A percentile compares a stretch with the other conserved stretches of the same genome.
These are phyloP conservation scores for Caenorhabditis sp. DNA, from an alignment of 2,888 invertebrate genomes.

Conservation along the genomic window DNA sequence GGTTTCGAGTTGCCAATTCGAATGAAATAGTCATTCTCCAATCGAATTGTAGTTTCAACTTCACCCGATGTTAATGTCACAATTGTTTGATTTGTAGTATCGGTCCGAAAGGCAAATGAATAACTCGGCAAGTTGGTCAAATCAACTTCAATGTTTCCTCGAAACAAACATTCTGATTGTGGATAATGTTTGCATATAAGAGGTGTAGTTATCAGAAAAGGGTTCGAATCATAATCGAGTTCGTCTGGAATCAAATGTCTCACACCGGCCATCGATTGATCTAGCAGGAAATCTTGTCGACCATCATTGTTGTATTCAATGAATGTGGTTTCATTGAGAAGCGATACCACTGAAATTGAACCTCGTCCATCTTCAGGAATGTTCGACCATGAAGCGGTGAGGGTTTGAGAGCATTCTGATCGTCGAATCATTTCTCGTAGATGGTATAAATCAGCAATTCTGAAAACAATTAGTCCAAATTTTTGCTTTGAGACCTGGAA, in stretches of 20 bases:
- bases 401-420: conserved; percentile 40
- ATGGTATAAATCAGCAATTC: conserved; percentile 42
- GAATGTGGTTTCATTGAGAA: conserved; percentile 33
- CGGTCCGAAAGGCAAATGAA: conserved; percentile 47
- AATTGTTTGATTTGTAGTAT: conserved; percentile 42
- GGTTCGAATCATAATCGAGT: conserved; percentile 33
- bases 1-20: conserved; percentile 24
- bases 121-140: conserved; percentile 37
- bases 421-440: conserved; percentile 41
- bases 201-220: conserved; percentile 25
- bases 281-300: conserved; percentile 33
- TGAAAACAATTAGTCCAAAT: too few species aligned
- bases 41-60: conserved; percentile 16
- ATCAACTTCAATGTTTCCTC: conserved; percentile 32
- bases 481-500: too few species aligned
- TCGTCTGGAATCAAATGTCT: conserved; percentile 45
- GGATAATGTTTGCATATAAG: conserved; percentile 36
- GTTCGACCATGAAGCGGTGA: conserved; percentile 41
- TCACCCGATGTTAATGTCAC: conserved; percentile 29
- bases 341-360: conserved; percentile 33
- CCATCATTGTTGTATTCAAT: conserved; percentile 30
- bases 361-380: conserved; percentile 24
- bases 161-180: conserved; percentile 31
- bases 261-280: conserved; percentile 35
- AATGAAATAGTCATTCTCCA: conserved; percentile 49